A percentile compares a stretch with the other conserved stretches of the same genome.
phyloP scores from a whole-genome alignment of 2,797 vertebrate species.

The Lagocephalus sceleratus region DNA sequence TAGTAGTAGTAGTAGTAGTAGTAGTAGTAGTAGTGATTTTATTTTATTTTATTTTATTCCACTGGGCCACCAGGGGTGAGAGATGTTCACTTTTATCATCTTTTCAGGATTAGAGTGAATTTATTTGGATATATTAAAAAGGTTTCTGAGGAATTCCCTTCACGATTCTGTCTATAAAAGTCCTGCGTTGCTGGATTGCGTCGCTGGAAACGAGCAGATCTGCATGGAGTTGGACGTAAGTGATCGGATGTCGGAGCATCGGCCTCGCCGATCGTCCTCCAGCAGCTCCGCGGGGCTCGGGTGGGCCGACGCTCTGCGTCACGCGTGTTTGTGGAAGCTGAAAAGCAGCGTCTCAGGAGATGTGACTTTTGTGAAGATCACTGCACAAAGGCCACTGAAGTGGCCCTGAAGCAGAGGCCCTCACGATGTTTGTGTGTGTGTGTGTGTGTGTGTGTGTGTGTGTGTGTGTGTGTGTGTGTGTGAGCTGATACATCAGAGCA shows the following conservation, averaged over 20 bases:
- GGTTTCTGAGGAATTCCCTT: no score
- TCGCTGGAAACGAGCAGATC: conserved; percentile 4
- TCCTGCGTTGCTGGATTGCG: background rate
- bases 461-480: no score
- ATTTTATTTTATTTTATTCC: no score
- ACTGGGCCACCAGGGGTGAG: no score
- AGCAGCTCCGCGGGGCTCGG: conserved; percentile 32
- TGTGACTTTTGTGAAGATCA: conserved; percentile 32
- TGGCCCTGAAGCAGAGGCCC: conserved; percentile 12
- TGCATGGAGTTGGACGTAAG: background rate
- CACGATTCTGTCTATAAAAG: no score
- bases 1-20: no score
- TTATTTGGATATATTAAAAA: no score
- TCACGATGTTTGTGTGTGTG: no score
- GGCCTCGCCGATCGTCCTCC: conserved; percentile 20
- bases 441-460: no score
- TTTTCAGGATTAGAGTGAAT: no score
- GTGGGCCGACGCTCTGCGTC: conserved; percentile 13
- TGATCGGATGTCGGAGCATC: conserved; percentile 4
- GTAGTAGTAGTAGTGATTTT: no score
- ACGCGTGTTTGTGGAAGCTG: conserved; percentile 26
- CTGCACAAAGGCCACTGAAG: background rate
- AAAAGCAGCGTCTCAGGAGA: conserved; percentile 33
- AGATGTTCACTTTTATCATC: no score
- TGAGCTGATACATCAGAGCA: conserved; percentile 63